These are phyloP conservation scores for Lumbricus terrestris DNA, from an alignment of 2,888 invertebrate genomes.

Conservation along the genomic window DNA sequence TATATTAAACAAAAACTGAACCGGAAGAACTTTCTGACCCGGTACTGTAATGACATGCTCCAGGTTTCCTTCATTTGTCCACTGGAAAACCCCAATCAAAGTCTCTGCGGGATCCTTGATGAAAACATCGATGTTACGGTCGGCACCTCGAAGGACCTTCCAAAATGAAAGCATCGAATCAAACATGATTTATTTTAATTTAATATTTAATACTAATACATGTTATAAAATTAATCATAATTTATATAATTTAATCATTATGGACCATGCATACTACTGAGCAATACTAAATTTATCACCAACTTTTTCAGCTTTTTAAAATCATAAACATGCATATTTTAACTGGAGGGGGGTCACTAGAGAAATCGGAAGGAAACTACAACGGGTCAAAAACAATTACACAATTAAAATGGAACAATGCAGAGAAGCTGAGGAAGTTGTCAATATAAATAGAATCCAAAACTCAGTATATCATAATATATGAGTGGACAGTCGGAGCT, in stretches of 20 bases:
- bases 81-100: conserved; percentile 37
- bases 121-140: conserved; percentile 89
- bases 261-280: not conserved
- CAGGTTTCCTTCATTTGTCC: conserved; percentile 68
- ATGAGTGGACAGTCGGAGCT: no score
- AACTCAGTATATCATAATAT: no score
- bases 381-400: no score
- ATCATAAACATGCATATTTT: no score
- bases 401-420: no score
- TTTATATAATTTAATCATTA: not conserved
- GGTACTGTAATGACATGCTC: conserved; percentile 65
- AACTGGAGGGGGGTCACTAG: no score
- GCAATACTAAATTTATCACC: not conserved
- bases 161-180: not conserved
- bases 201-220: no score
- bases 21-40: conserved; percentile 20
- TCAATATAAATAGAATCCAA: no score
- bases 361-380: no score
- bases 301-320: not conserved
- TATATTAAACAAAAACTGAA: no score
- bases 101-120: conserved; percentile 74
- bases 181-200: not conserved
- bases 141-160: conserved; percentile 80
- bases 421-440: no score
- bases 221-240: not conserved